Base-by-base conservation (phyloP, 1,140 invertebrate genomes). In the Eueides isabella region DNA sequence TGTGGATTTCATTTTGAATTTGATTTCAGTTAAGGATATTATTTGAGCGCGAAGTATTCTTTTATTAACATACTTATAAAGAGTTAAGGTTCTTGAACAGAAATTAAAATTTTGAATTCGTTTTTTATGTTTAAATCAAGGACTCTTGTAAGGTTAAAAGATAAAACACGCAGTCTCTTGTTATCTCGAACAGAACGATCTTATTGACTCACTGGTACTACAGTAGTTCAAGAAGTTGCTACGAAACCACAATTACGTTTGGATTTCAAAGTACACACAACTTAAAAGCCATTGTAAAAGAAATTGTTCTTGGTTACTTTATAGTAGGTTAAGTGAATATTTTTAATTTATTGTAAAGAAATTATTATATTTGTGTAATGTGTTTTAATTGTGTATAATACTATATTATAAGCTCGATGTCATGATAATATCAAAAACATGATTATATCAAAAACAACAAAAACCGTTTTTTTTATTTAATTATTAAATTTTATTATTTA, bases 41-140 rank as follows among this genome's bases (percentile, higher is more conserved):
- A 63, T 63, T 63, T 30, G 23, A 61, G n/a, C n/a, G 29, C 29
- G 14, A 63, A 63, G 61, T 31, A 31, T 55, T 26, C 48, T 29
- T 31, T 63, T 31, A 63, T 63, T 63, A 30, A 16, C 61, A 63
- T 67, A 41, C 14, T 67, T 44, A 67, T 67, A 67, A 67, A 67
- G n/a, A 19, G 48, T 55, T 55, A 3, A 23, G n/a, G 41, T 7
- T 55, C 48, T 23, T 55, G 11, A 23, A 26, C 19, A 12, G 48
- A 2, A 11, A 55, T 55, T 2, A 1, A 55, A 23, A 55, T 44
- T 44, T 44, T 2, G 2, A 55, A 12, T 38, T 55, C 23, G 0
- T 4, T 55, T 55, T 55, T 55, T 38, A 11, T 12, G 5, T 38
- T 38, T 38, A 38, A 38, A 2, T 12, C 5, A 5, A 38, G 11